Evolutionary conservation across 2,888 invertebrate species (phyloP).

Genomic region (Neocrepidodera transversa): DNA sequence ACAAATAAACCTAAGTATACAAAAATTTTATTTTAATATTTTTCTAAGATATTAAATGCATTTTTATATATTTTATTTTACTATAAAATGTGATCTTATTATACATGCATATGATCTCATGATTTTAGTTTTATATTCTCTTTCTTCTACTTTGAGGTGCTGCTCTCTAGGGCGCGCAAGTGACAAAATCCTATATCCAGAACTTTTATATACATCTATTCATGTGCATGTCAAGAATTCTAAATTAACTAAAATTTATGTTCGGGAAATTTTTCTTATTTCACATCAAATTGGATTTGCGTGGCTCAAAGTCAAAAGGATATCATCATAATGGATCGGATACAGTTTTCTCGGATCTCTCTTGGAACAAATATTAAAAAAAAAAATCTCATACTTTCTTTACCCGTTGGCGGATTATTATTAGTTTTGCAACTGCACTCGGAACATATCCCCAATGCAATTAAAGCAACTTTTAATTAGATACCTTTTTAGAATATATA

Average conservation of each 20-base stretch:
- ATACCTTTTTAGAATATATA: too few relatives aligned
- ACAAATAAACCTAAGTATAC: too few relatives aligned
- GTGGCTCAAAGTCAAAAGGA: conserved; percentile 7
- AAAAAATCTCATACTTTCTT: not conserved
- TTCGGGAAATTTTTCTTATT: conserved; percentile 8
- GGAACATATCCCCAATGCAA: too few relatives aligned
- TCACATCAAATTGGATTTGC: conserved; percentile 7
- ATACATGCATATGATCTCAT: too few relatives aligned
- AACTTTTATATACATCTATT: not conserved
- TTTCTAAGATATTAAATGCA: too few relatives aligned
- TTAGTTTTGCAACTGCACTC: not conserved
- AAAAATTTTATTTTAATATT: too few relatives aligned
- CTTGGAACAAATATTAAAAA: conserved; percentile 1
- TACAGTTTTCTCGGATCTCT: conserved; percentile 4
- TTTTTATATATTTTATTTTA: too few relatives aligned
- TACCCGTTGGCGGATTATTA: not conserved
- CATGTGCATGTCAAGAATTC: conserved; percentile 1
- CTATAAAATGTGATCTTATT: too few relatives aligned
- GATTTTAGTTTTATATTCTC: too few relatives aligned
- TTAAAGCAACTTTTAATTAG: too few relatives aligned
- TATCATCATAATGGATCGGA: conserved; percentile 8
- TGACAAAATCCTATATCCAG: not conserved
- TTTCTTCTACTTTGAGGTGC: too few relatives aligned
- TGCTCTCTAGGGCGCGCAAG: too few relatives aligned
- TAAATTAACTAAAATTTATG: conserved; percentile 8